Evolutionary conservation across 2,888 invertebrate species (phyloP).

Genomic region (Lamproptera curius): DNA sequence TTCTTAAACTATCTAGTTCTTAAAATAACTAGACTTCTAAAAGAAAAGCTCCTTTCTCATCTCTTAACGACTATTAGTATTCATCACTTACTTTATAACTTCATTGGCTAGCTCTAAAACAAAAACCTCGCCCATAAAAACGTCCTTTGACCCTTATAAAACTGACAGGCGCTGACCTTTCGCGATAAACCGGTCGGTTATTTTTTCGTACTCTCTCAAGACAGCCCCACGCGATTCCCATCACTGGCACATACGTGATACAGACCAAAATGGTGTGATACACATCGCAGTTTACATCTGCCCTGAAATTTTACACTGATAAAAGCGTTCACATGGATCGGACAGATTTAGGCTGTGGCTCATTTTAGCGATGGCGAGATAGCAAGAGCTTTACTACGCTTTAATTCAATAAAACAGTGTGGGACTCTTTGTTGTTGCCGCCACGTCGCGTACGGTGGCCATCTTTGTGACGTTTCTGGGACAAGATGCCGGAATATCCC

Average conservation of each 20-base stretch:
- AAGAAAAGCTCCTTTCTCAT: no score
- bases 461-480: constrained; percentile 18
- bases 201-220: neutral
- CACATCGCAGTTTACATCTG: constrained; percentile 25
- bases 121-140: neutral
- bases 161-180: constrained; percentile 3
- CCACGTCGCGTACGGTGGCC: constrained; percentile 45
- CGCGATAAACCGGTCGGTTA: neutral
- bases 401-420: constrained; percentile 68
- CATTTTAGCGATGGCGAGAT: constrained; percentile 34
- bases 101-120: no score
- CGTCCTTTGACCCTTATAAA: neutral
- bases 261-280: constrained; percentile 10
- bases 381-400: constrained; percentile 64
- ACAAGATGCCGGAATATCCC: no score
- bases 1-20: no score
- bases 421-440: constrained; percentile 63
- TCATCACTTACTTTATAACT: no score
- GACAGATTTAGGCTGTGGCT: constrained; percentile 30
- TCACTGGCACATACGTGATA: constrained; percentile 5
- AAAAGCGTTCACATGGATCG: constrained; percentile 35
- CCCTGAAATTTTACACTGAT: constrained; percentile 41
- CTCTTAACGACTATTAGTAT: no score
- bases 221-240: constrained; percentile 1
- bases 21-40: no score